These are phyloP conservation scores for Rhinolophus ferrumequinum DNA, from an alignment of 2,113 vertebrate genomes.

Conservation along the genomic window DNA sequence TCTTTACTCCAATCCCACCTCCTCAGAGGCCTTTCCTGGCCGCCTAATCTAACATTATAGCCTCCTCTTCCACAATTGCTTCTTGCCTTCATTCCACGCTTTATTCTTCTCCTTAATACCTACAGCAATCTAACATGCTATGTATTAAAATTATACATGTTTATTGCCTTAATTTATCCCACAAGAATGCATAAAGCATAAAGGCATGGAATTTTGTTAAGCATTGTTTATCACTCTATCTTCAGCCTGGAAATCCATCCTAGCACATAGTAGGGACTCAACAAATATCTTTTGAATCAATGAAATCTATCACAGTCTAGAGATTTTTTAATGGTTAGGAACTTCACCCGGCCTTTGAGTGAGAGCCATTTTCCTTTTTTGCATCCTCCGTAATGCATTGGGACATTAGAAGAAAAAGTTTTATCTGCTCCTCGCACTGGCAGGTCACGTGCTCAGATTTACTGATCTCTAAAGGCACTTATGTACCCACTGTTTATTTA, in stretches of 20 bases:
- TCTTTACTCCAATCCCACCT: background rate
- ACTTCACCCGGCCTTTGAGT: background rate
- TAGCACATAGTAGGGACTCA: background rate
- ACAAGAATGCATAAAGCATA: background rate
- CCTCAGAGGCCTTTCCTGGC: no score
- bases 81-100: background rate
- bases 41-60: background rate
- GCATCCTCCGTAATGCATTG: background rate
- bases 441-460: slow-evolving; percentile 42
- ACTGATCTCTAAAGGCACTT: slow-evolving; percentile 60
- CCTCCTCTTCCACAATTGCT: background rate
- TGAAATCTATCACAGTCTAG: background rate
- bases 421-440: background rate
- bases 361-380: background rate
- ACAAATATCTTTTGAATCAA: background rate
- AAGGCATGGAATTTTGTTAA: background rate
- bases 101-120: background rate
- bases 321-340: background rate
- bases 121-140: background rate
- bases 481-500: slow-evolving; percentile 70
- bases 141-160: background rate
- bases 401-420: slow-evolving; percentile 51
- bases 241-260: background rate
- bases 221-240: background rate
- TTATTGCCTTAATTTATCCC: background rate